Conservation (phyloP, 2,113 vertebrate species). For the Percopsis transmontana region DNA sequence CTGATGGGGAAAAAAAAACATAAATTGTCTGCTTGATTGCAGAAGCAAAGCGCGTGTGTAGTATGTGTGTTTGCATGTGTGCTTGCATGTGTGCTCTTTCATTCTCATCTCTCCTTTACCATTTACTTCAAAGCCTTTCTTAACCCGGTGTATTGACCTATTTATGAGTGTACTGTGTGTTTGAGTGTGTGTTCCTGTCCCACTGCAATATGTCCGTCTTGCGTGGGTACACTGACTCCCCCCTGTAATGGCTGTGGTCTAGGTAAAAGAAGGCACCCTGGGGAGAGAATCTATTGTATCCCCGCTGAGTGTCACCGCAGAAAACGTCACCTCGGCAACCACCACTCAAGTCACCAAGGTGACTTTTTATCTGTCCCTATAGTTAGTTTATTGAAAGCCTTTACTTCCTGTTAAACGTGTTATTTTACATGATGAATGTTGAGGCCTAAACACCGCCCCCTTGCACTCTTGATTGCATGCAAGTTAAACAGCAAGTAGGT, state of each 20-base stretch:
- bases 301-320: conserved; percentile 79
- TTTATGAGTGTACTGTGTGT: background rate
- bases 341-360: conserved; percentile 99
- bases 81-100: conserved; percentile 1
- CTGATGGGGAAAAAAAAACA: too few species aligned
- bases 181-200: background rate
- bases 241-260: conserved; percentile 31
- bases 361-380: conserved; percentile 48
- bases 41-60: background rate
- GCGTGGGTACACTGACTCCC: background rate
- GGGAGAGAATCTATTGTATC: conserved; percentile 67
- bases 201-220: too few species aligned
- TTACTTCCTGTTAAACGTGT: too few species aligned
- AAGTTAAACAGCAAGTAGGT: too few species aligned
- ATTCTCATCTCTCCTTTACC: too few species aligned
- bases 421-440: too few species aligned
- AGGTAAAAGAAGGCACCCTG: conserved; percentile 65
- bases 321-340: conserved; percentile 94
- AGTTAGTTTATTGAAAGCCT: too few species aligned
- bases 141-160: too few species aligned
- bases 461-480: too few species aligned
- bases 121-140: too few species aligned
- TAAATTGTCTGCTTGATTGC: too few species aligned
- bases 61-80: background rate
- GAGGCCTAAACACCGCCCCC: too few species aligned